Percentiles rank a stretch among this genome's conserved stretches.
These are phyloP conservation scores for Alethe diademata DNA, from an alignment of 2,113 vertebrate species.

Conservation along the genomic window DNA sequence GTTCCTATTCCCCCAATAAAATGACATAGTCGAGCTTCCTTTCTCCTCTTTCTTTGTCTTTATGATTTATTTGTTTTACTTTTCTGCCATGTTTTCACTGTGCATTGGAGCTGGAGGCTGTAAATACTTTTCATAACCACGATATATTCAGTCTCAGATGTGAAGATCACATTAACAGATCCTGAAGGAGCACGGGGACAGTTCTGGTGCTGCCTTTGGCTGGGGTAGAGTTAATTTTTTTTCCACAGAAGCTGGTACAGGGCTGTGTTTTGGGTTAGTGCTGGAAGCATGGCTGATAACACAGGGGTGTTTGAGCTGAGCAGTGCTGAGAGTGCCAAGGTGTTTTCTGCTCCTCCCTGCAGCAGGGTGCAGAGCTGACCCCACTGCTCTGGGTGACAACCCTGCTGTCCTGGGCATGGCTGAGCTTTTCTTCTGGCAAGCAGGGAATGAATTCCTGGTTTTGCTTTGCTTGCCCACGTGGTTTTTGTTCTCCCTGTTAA, in stretches of 20 bases:
- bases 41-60: conserved; percentile 54
- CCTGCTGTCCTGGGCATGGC: background rate
- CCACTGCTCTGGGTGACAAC: too few species aligned
- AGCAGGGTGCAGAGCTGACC: background rate
- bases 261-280: background rate
- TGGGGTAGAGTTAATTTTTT: background rate
- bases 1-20: conserved; percentile 3
- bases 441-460: background rate
- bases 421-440: background rate
- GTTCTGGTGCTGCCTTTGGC: background rate
- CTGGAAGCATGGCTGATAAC: fast-evolving
- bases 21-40: background rate
- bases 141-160: background rate
- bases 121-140: conserved; percentile 36
- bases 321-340: background rate
- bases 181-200: background rate
- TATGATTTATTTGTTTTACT: conserved; percentile 60
- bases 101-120: background rate
- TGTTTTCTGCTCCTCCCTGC: background rate
- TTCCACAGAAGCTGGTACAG: background rate
- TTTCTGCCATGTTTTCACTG: conserved; percentile 12
- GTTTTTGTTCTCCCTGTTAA: background rate
- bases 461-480: background rate
- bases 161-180: background rate
- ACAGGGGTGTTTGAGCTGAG: background rate